Evolutionary conservation across 2,797 vertebrate species (phyloP).

Genomic region (Gymnothorax reevesii): DNA sequence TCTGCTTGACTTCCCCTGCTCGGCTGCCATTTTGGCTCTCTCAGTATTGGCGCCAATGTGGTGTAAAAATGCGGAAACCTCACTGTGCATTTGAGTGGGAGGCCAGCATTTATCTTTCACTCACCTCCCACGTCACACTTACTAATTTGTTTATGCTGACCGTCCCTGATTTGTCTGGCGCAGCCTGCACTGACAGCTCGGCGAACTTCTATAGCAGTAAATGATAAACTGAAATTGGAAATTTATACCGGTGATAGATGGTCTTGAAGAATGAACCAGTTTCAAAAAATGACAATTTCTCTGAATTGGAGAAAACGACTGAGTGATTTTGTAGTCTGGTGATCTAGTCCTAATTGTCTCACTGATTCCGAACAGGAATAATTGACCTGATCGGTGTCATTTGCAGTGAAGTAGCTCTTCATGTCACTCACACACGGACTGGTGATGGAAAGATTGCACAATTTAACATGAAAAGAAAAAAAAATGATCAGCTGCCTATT

Average conservation of each 20-base stretch:
- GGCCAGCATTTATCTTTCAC: background rate
- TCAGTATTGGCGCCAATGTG: background rate
- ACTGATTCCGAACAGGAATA: background rate
- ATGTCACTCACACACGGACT: background rate
- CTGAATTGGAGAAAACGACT: slow-evolving; percentile 2
- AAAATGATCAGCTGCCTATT: background rate
- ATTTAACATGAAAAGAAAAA: slow-evolving; percentile 4
- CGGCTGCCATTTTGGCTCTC: background rate
- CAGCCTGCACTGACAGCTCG: background rate
- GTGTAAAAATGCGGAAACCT: background rate
- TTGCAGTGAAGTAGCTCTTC: background rate
- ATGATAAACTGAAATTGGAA: background rate
- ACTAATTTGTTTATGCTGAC: background rate
- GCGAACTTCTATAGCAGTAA: background rate
- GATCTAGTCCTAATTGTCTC: background rate
- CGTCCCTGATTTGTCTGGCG: background rate
- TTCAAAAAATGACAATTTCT: background rate
- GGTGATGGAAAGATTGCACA: background rate
- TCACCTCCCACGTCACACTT: background rate
- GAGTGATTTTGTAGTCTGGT: background rate
- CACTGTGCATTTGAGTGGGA: background rate
- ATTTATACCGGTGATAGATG: background rate
- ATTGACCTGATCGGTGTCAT: background rate
- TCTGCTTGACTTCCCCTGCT: background rate
- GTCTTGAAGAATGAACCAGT: background rate